phyloP scores from a whole-genome alignment of 2,113 vertebrate genomes.

The Eulemur macaco region DNA sequence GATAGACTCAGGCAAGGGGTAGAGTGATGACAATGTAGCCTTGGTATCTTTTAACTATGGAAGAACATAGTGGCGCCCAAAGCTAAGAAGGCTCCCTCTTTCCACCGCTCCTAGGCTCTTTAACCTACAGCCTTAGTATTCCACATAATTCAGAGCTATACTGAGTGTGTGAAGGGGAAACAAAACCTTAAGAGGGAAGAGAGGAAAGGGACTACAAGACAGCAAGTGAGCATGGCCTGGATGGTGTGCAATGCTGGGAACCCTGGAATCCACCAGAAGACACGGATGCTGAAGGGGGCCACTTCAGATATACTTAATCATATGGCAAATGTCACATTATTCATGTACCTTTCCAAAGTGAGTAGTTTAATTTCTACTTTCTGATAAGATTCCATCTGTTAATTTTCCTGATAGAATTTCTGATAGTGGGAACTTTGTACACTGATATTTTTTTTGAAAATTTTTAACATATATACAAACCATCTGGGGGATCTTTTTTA shows the following conservation, averaged over 20 bases:
- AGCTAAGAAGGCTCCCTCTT: not conserved
- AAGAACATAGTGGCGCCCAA: not conserved
- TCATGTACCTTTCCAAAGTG: not conserved
- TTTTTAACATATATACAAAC: not conserved
- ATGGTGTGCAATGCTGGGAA: not conserved
- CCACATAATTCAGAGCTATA: not conserved
- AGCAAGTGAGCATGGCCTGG: too few species aligned
- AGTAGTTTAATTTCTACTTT: not conserved
- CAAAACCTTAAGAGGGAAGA: not conserved
- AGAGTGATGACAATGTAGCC: too few species aligned
- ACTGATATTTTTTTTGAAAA: not conserved
- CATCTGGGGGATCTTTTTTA: not conserved
- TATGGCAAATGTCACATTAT: not conserved
- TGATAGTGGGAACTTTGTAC: not conserved
- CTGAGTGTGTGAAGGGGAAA: not conserved
- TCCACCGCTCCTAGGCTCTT: not conserved
- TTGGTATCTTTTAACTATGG: not conserved
- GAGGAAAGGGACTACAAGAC: too few species aligned
- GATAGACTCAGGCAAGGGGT: too few species aligned
- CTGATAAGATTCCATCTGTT: not conserved
- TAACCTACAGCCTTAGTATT: not conserved
- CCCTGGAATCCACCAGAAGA: too few species aligned
- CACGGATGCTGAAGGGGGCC: too few species aligned
- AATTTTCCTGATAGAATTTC: not conserved
- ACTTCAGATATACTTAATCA: not conserved